Base-by-base conservation (phyloP, 1,140 invertebrate species). In the Aphidius gifuensis region DNA sequence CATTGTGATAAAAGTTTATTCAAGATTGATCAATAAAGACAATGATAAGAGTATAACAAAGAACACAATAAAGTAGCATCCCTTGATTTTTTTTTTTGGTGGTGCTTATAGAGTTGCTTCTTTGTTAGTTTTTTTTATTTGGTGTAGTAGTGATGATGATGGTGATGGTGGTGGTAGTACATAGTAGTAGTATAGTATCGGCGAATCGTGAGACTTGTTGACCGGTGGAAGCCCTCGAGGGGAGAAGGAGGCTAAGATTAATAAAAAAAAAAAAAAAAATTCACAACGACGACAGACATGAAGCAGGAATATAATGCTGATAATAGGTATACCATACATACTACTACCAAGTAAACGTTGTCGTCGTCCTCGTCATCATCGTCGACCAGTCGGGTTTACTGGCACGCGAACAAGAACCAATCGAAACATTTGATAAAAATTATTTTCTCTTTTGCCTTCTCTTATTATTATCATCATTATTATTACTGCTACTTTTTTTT, bases 141-240 rank as follows among this genome's bases (percentile, higher is more conserved):
- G 16, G 16, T 16, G 16, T 16, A 16, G 16, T 16, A 16, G 16
- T 16, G 16, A 16, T 16, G 16, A 16, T 16, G 16, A 16, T 16
- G 16, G 16, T 16, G 16, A 16, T 16, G 16, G 16, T 16, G 16
- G 16, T 16, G 16, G 16, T 16, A 16, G 16, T 16, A 16, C 16
- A 16, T 16, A 16, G 23, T 32, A 16, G 57, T 50, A 56, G 64
- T 51, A 58, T 65, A 56, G 23, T 58, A 58, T 60, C 48, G 58
- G 51, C 49, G 64, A 55, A 71, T 64, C 58, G 62, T 53, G 66
- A 58, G 66, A 62, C 68, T 62, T 66, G 68, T 64, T 68, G 70
- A 73, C 67, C 67, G 65, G 56, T 64, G 58, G 62, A 32, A 39
- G 64, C 53, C 39, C 60, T 39, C 39, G 65, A 60, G 11, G 43